Evolutionary conservation across 2,797 vertebrate genomes (phyloP).

Genomic region (Steatocranus sp.): DNA sequence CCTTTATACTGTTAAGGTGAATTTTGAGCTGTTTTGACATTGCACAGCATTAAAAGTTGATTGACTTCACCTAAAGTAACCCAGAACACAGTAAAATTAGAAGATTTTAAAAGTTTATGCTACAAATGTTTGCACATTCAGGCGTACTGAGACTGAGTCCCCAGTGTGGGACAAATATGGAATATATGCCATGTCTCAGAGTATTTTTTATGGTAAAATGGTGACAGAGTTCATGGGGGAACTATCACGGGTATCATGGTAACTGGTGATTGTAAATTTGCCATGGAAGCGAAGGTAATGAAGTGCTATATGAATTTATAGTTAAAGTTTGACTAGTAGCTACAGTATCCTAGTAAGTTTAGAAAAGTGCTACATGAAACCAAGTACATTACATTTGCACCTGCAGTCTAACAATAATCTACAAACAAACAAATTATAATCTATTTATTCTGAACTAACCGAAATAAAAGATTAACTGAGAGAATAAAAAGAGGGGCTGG

Average conservation of each 20-base stretch:
- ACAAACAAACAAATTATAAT: not conserved
- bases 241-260: not conserved
- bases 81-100: not conserved
- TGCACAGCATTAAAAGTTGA: not conserved
- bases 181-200: not conserved
- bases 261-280: not conserved
- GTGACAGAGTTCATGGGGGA: not conserved
- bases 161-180: not conserved
- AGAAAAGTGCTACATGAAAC: not conserved
- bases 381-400: not conserved
- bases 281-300: not conserved
- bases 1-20: not conserved
- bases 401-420: not conserved
- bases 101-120: not conserved
- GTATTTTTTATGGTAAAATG: not conserved
- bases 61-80: not conserved
- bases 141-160: not conserved
- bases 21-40: not conserved
- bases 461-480: not conserved
- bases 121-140: not conserved
- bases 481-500: not conserved
- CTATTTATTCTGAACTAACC: not conserved
- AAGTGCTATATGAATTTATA: not conserved
- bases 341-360: not conserved
- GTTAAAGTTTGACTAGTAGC: not conserved